phyloP scores from a whole-genome alignment of 1,140 invertebrate species.

The Sitophilus oryzae region DNA sequence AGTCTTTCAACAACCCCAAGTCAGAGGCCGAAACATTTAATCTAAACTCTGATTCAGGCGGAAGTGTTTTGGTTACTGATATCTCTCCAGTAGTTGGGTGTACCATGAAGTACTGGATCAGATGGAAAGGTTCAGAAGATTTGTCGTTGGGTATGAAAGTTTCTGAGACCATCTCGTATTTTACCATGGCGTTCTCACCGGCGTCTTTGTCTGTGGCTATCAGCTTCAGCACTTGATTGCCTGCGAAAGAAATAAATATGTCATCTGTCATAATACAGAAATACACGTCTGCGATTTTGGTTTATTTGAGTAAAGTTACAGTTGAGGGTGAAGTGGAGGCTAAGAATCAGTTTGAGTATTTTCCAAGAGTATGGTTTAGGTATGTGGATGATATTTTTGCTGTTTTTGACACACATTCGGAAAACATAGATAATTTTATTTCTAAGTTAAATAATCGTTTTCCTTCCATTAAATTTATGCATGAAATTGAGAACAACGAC shows the following conservation, averaged over 20 bases:
- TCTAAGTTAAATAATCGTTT: no score
- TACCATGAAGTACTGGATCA: conserved; percentile 64
- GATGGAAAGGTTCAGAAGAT: conserved; percentile 44
- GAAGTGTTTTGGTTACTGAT: conserved; percentile 65
- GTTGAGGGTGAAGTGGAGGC: no score
- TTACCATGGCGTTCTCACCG: conserved; percentile 65
- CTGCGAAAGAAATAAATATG: conserved; percentile 10
- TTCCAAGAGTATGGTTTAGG: no score
- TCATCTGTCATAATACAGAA: no score
- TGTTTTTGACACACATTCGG: no score
- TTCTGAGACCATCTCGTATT: conserved; percentile 67
- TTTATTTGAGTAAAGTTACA: no score
- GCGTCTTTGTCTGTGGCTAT: conserved; percentile 78
- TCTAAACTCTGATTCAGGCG: conserved; percentile 70
- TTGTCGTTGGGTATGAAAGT: conserved; percentile 51
- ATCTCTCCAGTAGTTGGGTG: conserved; percentile 68
- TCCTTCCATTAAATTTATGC: no score
- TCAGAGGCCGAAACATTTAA: conserved; percentile 74
- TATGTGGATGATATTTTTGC: no score
- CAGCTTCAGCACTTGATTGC: conserved; percentile 67
- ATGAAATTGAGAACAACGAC: no score
- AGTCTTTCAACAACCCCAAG: conserved; percentile 63
- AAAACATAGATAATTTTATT: no score
- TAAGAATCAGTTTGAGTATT: no score
- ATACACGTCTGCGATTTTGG: no score